phyloP scores from a whole-genome alignment of 2,113 vertebrate genomes.

The Chascanopsetta lugubris region DNA sequence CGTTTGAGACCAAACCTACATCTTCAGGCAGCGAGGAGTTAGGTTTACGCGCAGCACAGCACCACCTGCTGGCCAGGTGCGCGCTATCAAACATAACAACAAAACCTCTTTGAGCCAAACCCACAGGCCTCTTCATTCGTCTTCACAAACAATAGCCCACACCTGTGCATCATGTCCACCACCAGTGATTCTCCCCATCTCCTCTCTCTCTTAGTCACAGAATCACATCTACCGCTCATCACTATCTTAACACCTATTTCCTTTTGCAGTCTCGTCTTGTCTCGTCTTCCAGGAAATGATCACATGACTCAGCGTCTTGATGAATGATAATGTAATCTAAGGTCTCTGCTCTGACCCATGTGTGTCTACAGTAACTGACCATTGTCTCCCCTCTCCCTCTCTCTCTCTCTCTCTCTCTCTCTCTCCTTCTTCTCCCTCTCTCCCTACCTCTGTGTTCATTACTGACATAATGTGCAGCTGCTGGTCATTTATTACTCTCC shows the following conservation, averaged over 20 bases:
- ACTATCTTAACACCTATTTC: not conserved
- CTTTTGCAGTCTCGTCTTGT: not conserved
- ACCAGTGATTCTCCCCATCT: not conserved
- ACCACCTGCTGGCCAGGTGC: no score
- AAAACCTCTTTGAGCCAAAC: no score
- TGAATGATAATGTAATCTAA: not conserved
- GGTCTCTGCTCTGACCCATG: not conserved
- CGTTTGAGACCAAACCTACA: no score
- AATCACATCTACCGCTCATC: conserved; percentile 16
- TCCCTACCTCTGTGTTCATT: conserved; percentile 19
- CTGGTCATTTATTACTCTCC: conserved; percentile 56
- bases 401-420: not conserved
- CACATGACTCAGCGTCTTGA: not conserved
- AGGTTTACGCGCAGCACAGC: no score
- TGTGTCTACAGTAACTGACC: not conserved
- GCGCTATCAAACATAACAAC: no score
- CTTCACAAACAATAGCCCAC: no score
- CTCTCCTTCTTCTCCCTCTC: not conserved
- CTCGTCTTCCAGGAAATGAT: not conserved
- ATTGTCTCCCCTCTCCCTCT: not conserved
- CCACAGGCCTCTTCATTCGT: no score
- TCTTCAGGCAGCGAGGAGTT: no score
- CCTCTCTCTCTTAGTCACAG: not conserved
- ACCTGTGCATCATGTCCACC: no score
- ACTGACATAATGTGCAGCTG: conserved; percentile 53